Evolutionary conservation across 2,888 invertebrate genomes (phyloP), one percentile per base, ranked within the genome.

Genomic region (Chymomyza fuscimana): DNA sequence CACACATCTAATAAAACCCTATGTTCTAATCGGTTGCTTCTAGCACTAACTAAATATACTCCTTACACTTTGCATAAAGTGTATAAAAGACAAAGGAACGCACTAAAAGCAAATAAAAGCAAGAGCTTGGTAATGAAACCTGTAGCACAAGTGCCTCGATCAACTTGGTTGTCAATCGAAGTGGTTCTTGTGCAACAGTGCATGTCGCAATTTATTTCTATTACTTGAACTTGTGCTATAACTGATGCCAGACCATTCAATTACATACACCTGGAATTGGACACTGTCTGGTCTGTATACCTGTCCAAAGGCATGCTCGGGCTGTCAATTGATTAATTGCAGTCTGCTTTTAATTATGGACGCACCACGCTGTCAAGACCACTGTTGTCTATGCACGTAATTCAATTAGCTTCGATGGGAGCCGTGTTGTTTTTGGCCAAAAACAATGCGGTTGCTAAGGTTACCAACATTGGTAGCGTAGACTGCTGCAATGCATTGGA

Each of bases 241-340:
- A 15, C 40, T 12, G 40, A 46, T 46, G 40, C 40, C 40, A 46
- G 12, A 69, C 56, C 62, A 36, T 54, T 54, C 54, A 54, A 19
- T 54, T 54, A 16, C n/a, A 19, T n/a, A 54, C 19, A 54, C 54
- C 22, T 54, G 54, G 10, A 19, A 7, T 46, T 46, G 40, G 40
- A 10, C 40, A 12, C 40, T 2, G 40, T 46, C 63, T 32, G 59
- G 56, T 4, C 19, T n/a, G 54, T 54, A 5, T 25, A 22, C 9
- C 22, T 12, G 19, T 7, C 25, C 19, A 29, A 22, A 15, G 58
- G 15, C 12, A 58, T 58, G 40, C 58, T 58, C 22, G 2, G 25
- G 73, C 67, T 65, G 69, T 70, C 86, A 80, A 85, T 88, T 88
- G 87, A 78, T 86, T 86, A 80, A 79, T 84, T 88, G 80, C 76